phyloP scores from a whole-genome alignment of 1,140 invertebrate genomes.

The Bombus waltoni region DNA sequence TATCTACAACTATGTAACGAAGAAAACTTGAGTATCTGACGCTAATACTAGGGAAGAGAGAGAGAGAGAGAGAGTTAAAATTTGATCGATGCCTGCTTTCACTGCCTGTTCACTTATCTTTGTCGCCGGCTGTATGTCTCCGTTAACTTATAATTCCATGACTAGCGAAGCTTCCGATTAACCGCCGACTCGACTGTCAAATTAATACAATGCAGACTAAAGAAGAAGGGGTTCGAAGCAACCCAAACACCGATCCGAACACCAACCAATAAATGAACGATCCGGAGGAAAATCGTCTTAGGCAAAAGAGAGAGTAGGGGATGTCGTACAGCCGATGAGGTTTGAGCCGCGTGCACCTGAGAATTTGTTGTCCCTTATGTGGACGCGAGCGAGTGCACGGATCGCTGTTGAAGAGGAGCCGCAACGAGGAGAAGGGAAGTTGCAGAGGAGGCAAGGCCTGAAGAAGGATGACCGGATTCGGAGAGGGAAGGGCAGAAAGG shows the following conservation, averaged over 20 bases:
- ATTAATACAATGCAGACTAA: too few relatives aligned
- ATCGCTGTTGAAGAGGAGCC: slow-evolving; percentile 1
- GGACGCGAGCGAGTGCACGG: slow-evolving; percentile 13
- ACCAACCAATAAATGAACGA: neutral
- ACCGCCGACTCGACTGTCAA: too few relatives aligned
- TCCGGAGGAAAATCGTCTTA: neutral
- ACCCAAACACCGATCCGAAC: neutral
- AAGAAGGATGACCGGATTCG: slow-evolving; percentile 9
- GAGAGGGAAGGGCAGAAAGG: slow-evolving; percentile 11
- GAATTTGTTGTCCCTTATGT: slow-evolving; percentile 65
- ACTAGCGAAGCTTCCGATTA: too few relatives aligned
- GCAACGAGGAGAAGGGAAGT: slow-evolving; percentile 10
- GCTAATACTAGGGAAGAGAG: too few relatives aligned
- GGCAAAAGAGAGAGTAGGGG: slow-evolving; percentile 29
- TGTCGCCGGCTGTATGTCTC: too few relatives aligned
- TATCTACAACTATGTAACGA: too few relatives aligned
- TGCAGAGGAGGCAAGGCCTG: neutral
- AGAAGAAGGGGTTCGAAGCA: neutral
- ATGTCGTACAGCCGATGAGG: slow-evolving; percentile 37
- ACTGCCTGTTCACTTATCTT: too few relatives aligned
- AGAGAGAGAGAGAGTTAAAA: too few relatives aligned
- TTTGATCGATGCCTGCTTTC: too few relatives aligned
- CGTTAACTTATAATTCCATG: too few relatives aligned
- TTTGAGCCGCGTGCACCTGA: slow-evolving; percentile 51
- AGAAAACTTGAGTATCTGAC: too few relatives aligned